Percentiles rank a stretch among this genome's conserved stretches.
These are phyloP conservation scores for Microdon myrmicae DNA, from an alignment of 2,888 invertebrate genomes.

Conservation along the genomic window DNA sequence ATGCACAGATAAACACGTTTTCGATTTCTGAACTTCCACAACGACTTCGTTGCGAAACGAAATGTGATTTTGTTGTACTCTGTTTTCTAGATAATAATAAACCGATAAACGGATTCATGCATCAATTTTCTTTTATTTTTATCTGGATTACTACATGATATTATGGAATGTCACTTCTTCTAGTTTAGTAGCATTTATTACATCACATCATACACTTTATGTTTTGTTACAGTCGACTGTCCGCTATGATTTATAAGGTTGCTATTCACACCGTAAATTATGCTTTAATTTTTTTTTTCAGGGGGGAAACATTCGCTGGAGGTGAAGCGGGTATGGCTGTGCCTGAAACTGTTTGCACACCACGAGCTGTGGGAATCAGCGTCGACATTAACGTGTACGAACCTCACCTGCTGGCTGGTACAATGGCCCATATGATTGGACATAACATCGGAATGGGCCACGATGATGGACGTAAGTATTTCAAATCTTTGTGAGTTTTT, in stretches of 20 bases:
- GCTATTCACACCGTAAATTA: constrained; percentile 1
- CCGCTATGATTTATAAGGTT: neutral
- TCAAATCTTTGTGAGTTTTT: no score
- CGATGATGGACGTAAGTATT: constrained; percentile 87
- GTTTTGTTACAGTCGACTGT: neutral
- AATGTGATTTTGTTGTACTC: no score
- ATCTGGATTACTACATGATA: no score
- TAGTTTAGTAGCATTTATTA: no score
- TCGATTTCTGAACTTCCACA: no score
- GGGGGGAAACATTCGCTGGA: constrained; percentile 86
- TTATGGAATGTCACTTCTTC: no score
- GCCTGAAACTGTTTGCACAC: constrained; percentile 92
- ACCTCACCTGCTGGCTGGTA: constrained; percentile 93
- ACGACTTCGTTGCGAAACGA: no score
- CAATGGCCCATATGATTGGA: constrained; percentile 98
- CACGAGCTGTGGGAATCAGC: constrained; percentile 91
- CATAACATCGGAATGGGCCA: constrained; percentile 98
- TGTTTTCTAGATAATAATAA: no score
- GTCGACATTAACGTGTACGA: constrained; percentile 94
- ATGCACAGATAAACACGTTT: no score
- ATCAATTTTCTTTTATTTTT: no score
- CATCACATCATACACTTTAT: no score
- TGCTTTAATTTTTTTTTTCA: constrained; percentile 62
- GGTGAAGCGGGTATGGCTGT: constrained; percentile 94
- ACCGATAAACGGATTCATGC: no score